Evolutionary conservation across 1,140 invertebrate species (phyloP), one percentile per base, ranked within the genome.

Genomic region (Drosophila auraria): DNA sequence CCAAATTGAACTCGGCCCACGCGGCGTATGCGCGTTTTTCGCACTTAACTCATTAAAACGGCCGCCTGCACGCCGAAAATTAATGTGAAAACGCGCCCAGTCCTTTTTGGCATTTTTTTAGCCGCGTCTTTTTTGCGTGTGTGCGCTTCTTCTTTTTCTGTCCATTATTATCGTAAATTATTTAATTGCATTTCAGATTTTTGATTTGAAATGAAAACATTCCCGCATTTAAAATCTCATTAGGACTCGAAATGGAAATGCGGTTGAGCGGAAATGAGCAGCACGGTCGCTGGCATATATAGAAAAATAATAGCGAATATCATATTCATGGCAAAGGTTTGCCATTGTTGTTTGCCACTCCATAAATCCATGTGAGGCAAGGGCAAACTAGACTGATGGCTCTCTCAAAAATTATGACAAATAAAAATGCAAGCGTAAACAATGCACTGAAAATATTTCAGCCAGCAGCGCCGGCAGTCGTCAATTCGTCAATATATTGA

Each of bases 1-100:
- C 47, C 60, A 61, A 72, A 49, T 40, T 47, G 56, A 25, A 51
- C 17, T 47, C 70, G 53, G 8, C 78, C 84, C 78, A 89, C 84
- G 74, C 82, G 79, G 75, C 76, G 86, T 90, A 80, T 90, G 65
- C 76, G 72, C 71, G 86, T 90, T 90, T 90, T 90, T 90, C 82
- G 72, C 86, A 89, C 84, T 80, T 90, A 77, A 73, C 82, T 86
- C 86, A 90, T 90, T 90, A 86, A 80, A 82, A 64, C 50, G 56
- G 75, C 51, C 73, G 42, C 65, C 59, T 60, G 72, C 47, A 51
- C 38, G 49, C 56, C 61, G 20, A 59, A 74, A 76, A 58, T 68
- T 78, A 69, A 72, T 82, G 75, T 54, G 42, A 8, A 64, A 78
- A 69, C 66, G 72, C 49, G 71, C 63, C 25, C 68, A 50, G 71